Evolutionary conservation across 2,888 invertebrate genomes (phyloP).

Genomic region (Polymixis lichenea): DNA sequence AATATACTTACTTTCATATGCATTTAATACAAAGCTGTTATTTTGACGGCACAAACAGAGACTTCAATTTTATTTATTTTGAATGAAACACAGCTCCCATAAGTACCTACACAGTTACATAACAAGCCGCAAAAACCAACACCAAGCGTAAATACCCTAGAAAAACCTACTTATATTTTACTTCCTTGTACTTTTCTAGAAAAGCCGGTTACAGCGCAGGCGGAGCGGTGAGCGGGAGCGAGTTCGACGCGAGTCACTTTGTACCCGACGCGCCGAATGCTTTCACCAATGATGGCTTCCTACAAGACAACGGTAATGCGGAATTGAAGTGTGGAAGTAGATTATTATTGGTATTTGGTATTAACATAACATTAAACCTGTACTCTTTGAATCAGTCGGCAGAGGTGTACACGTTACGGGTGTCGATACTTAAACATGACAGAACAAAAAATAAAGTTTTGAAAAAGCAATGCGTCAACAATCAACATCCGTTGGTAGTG

Average conservation of each 20-base stretch:
- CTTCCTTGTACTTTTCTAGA: slow-evolving; percentile 65
- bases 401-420: background rate
- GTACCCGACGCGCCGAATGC: slow-evolving; percentile 86
- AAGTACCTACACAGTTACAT: background rate
- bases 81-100: no score
- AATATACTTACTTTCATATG: no score
- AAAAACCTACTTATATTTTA: background rate
- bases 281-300: slow-evolving; percentile 87
- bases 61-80: no score
- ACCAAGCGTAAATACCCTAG: background rate
- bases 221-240: slow-evolving; percentile 85
- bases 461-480: background rate
- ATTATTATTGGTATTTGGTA: slow-evolving; percentile 7
- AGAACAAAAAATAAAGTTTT: fast-evolving
- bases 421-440: background rate
- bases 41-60: no score
- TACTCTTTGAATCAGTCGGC: background rate
- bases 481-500: background rate
- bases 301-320: slow-evolving; percentile 82
- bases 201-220: slow-evolving; percentile 80
- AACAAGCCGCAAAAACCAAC: background rate
- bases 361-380: background rate
- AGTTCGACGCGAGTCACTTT: slow-evolving; percentile 89
- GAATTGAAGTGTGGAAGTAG: background rate
- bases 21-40: no score